These are phyloP conservation scores for Seriola rivoliana DNA, from an alignment of 2,113 vertebrate genomes.

Conservation along the genomic window DNA sequence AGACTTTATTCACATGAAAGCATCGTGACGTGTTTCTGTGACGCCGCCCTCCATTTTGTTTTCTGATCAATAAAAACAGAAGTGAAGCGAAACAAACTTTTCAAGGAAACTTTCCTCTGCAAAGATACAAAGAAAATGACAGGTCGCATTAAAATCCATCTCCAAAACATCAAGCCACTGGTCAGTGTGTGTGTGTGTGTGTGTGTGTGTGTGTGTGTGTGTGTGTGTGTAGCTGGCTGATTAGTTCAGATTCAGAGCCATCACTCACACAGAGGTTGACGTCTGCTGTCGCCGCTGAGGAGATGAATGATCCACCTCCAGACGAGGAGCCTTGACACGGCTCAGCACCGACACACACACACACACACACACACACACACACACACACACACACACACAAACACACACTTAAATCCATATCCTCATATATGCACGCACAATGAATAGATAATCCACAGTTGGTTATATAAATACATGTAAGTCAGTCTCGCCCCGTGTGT, in stretches of 20 bases:
- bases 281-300: slow-evolving; percentile 54
- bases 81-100: slow-evolving; percentile 14
- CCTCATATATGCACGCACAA: neutral
- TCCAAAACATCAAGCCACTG: neutral
- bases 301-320: slow-evolving; percentile 69
- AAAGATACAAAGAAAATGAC: neutral
- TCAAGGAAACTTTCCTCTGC: neutral
- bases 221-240: slow-evolving; percentile 37
- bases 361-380: slow-evolving; percentile 36
- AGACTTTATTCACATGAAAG: no score
- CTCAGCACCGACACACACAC: slow-evolving; percentile 27
- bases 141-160: neutral
- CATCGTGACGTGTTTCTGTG: neutral
- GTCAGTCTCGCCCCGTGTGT: no score
- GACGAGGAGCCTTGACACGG: slow-evolving; percentile 55
- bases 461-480: slow-evolving; percentile 21
- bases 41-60: neutral
- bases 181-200: slow-evolving; percentile 31
- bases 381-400: slow-evolving; percentile 35
- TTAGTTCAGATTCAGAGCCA: slow-evolving; percentile 64
- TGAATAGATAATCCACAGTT: slow-evolving; percentile 43
- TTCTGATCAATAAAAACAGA: neutral
- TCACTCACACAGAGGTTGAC: slow-evolving; percentile 63
- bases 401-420: neutral
- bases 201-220: slow-evolving; percentile 28